Evolutionary conservation across 2,113 vertebrate species (phyloP).

Genomic region (Paraplagusia blochii): DNA sequence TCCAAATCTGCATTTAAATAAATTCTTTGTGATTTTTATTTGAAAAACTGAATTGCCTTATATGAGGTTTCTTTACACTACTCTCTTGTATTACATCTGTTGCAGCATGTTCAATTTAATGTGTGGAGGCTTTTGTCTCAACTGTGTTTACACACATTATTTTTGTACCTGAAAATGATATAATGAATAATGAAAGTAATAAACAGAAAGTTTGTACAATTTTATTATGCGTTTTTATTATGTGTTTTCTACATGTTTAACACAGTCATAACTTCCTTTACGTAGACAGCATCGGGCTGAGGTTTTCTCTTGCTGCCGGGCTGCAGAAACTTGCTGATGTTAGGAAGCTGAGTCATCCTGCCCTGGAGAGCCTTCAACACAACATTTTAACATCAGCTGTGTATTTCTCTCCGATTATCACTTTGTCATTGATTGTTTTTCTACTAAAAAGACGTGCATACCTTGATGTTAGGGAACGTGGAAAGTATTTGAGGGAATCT

Average conservation of each 20-base stretch:
- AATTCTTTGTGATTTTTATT: too few species aligned
- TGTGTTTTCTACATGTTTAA: constrained; percentile 61
- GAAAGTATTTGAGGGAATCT: constrained; percentile 69
- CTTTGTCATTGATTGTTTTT: too few species aligned
- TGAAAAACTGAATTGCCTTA: too few species aligned
- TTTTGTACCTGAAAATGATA: background rate
- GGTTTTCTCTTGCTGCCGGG: constrained; percentile 85
- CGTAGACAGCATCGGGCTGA: constrained; percentile 62
- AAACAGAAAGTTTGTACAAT: background rate
- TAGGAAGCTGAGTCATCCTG: constrained; percentile 75
- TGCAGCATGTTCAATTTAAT: too few species aligned
- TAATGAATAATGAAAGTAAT: background rate
- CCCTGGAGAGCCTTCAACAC: constrained; percentile 79
- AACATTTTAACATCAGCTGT: background rate
- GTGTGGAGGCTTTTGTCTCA: background rate
- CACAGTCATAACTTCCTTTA: constrained; percentile 58
- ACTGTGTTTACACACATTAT: background rate
- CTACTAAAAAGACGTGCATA: constrained; percentile 41
- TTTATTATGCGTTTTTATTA: too few species aligned
- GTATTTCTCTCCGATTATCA: background rate
- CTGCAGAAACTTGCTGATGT: constrained; percentile 83
- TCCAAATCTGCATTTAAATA: too few species aligned
- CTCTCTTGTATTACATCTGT: too few species aligned
- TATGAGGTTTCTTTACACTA: too few species aligned
- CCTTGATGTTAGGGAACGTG: constrained; percentile 82